These are phyloP conservation scores for Lepidocolaptes lacrymiger DNA, from an alignment of 2,797 vertebrate genomes.

Conservation along the genomic window DNA sequence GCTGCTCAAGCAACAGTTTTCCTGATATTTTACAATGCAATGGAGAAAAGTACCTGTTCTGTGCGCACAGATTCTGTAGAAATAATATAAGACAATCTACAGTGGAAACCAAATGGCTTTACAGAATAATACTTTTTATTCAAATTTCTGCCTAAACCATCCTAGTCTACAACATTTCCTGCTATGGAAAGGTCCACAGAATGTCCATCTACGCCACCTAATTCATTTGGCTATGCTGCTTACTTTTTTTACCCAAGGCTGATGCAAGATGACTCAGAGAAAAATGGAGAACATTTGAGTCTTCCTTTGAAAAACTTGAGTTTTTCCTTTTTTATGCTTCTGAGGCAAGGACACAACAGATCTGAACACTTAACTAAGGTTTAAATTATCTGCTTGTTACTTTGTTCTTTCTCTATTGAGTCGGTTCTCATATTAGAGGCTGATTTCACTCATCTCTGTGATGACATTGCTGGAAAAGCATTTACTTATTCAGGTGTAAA, in stretches of 20 bases:
- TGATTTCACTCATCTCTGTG: conserved; percentile 64
- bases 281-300: background rate
- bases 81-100: background rate
- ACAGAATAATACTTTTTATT: background rate
- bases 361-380: conserved; percentile 60
- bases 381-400: conserved; percentile 56
- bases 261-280: background rate
- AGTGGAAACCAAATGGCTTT: background rate
- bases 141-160: background rate
- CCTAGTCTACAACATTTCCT: background rate
- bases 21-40: background rate
- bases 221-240: background rate
- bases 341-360: conserved; percentile 53
- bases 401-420: conserved; percentile 30
- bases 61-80: background rate
- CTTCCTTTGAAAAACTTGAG: background rate
- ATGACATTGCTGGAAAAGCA: conserved; percentile 69
- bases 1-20: background rate
- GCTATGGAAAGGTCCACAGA: background rate
- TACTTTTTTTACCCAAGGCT: background rate
- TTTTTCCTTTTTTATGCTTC: conserved; percentile 48
- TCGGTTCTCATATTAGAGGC: conserved; percentile 73
- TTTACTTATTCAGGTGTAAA: conserved; percentile 74
- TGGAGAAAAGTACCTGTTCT: background rate
- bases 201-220: background rate